phyloP scores from a whole-genome alignment of 2,113 vertebrate genomes.

The Cairina moschata region DNA sequence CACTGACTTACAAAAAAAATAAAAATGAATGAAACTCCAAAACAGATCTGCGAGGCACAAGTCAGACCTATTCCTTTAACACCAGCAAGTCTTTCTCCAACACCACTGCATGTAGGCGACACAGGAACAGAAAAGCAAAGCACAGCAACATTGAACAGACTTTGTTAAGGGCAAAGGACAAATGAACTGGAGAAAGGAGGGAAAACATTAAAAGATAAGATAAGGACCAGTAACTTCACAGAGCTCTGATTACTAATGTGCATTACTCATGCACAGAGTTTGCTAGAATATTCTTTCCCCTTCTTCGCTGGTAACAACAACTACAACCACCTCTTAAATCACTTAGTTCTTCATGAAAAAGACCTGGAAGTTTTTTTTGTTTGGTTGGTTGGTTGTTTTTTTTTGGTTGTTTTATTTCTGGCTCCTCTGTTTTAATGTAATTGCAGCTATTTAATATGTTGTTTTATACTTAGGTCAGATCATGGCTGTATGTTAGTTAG shows the following conservation, averaged over 20 bases:
- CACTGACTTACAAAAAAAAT: background rate
- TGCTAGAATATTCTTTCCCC: fast-evolving
- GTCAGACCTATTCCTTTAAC: no score
- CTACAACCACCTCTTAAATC: background rate
- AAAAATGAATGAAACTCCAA: background rate
- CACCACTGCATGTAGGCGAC: fast-evolving
- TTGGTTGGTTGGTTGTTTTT: no score
- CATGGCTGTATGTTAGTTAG: background rate
- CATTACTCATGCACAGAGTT: background rate
- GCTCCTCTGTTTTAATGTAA: background rate
- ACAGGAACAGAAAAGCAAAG: background rate
- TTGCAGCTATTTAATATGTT: background rate
- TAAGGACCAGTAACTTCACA: background rate
- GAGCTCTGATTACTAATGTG: background rate
- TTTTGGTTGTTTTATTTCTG: background rate
- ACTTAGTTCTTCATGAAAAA: background rate
- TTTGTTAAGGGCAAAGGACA: background rate
- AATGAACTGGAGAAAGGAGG: background rate
- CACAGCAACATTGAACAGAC: fast-evolving
- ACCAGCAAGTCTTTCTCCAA: background rate
- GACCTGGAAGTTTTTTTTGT: background rate
- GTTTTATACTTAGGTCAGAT: background rate
- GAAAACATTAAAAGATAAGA: background rate
- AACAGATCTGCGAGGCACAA: background rate
- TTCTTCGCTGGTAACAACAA: background rate